Evolutionary conservation across 2,888 invertebrate species (phyloP), one percentile per base, ranked within the genome.

Genomic region (Beris chalybata): DNA sequence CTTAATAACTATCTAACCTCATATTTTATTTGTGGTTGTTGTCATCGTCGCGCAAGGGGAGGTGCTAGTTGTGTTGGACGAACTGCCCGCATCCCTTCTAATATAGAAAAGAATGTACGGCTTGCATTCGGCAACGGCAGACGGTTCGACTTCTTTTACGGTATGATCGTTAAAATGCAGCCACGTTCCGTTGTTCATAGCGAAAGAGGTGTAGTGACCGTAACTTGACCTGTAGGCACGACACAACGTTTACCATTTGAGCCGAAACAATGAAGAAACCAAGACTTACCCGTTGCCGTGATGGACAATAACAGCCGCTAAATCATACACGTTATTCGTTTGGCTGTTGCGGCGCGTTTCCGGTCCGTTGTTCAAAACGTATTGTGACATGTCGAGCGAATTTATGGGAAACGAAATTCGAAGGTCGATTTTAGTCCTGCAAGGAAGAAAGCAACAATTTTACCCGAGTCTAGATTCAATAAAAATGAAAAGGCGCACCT

Each of bases 91-190:
- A 64, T 90, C 89, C 69, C 89, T 84, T 15, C 90, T 85, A 71
- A 91, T 89, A 83, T 92, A 93, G 83, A 93, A 92, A 73, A 93
- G 83, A 72, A 93, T 91, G 84, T 93, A 93, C 13, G 92, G 91
- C 81, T 92, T 92, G 81, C 91, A 91, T 72, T 86, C 84, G 15
- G 87, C 87, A 57, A 93, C 92, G 1, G 87, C 85, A 54, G 87
- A 84, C 29, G 86, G 85, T n/a, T 70, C 64, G 29, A 75, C 75
- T 67, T 75, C 74, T 45, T 90, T 86, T n/a, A 93, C 92, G 1
- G 88, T 86, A 74, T 91, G 89, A 81, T 93, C 93, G 82, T 93
- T 92, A 83, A 92, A 93, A 80, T 92, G 91, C 82, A 89, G 89
- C 93, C 92, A 93, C 72, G 87, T 87, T 57, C 87, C 87, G 72